Percentiles rank a stretch among this genome's conserved stretches.
Conservation (phyloP, 2,797 vertebrate genomes). For the Pseudomugil tenellus region DNA sequence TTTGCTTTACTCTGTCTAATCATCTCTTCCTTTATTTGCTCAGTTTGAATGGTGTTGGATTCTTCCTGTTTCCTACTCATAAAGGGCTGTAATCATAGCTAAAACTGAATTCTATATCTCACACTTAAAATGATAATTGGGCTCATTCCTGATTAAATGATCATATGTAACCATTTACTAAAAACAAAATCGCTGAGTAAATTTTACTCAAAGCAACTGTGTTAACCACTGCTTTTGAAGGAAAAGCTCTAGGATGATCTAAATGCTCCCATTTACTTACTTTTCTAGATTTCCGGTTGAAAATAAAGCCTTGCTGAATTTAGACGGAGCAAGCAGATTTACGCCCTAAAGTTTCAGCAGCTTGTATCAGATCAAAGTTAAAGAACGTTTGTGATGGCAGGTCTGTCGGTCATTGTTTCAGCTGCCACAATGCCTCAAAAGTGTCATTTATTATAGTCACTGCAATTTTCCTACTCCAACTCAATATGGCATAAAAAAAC, state of each 20-base stretch:
- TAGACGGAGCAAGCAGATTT: constrained; percentile 3
- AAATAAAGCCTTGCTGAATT: constrained; percentile 5
- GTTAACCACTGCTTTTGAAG: neutral
- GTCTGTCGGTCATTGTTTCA: constrained; percentile 46
- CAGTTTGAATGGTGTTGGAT: no score
- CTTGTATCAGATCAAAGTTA: constrained; percentile 7
- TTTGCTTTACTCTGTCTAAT: no score
- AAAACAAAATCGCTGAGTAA: no score
- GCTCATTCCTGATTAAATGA: no score
- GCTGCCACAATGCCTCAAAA: constrained; percentile 48
- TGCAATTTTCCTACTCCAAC: constrained; percentile 30
- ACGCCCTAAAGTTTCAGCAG: constrained; percentile 10
- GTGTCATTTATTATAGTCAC: constrained; percentile 27
- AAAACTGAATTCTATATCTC: no score
- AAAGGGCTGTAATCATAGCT: no score
- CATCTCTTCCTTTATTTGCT: no score
- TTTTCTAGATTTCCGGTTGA: constrained; percentile 5
- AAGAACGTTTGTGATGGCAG: constrained; percentile 25
- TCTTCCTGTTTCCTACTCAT: no score
- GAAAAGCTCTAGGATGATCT: neutral
- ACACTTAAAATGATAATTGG: no score
- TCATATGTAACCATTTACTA: no score
- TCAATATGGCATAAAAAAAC: constrained; percentile 49
- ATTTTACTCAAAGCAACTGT: no score
- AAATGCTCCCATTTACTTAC: neutral